Evolutionary conservation across 92 coral and sea anemone species (phyloP), one percentile per base, ranked within the genome.

Genomic region (Zoanthus gigantus): DNA sequence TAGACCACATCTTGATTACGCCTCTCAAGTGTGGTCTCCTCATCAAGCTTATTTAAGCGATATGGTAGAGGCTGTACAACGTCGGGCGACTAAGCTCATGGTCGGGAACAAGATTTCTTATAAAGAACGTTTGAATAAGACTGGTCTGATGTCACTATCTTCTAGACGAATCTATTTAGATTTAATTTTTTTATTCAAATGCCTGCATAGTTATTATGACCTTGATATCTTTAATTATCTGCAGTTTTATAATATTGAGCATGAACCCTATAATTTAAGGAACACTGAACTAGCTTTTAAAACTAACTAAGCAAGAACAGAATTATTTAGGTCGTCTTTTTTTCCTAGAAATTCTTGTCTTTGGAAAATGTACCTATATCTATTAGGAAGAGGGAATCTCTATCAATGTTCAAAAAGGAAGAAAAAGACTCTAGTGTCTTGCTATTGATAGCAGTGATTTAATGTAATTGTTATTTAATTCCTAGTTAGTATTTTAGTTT

Each of bases 121-220:
- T 37, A 37, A 37, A 37, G 42, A 37, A 37, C 42, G 42, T 37
- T 37, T 37, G 42, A 37, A 37, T 37, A 50, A 89, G 92, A 83
- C 60, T 9, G 60, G 60, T 15, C 60, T 54, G 60, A 54, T 54
- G 60, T 54, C 60, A 54, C 75, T 86, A 34, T 48, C 53, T 16
- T 76, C 63, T 11, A 76, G 63, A 76, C 53, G 63, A 42, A 47
- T 63, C 44, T 65, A 50, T 50, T 63, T 77, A 7, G 66, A 77
- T 61, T 77, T 77, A 63, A 34, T 44, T 63, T 77, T 77, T 46
- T n/a, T 77, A 50, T 77, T 50, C 52, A 48, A 77, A n/a, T 47
- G 63, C 37, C 63, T 77, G 57, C 29, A 77, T 4, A 61, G 82
- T 7, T 61, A 50, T 1, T 77, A 50, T 45, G 50, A 1, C 77